Evolutionary conservation across 37 sponge, comb jelly and placozoan species (phyloP), one percentile per base, ranked within the genome.

Genomic region (Theonella swinhoei): DNA sequence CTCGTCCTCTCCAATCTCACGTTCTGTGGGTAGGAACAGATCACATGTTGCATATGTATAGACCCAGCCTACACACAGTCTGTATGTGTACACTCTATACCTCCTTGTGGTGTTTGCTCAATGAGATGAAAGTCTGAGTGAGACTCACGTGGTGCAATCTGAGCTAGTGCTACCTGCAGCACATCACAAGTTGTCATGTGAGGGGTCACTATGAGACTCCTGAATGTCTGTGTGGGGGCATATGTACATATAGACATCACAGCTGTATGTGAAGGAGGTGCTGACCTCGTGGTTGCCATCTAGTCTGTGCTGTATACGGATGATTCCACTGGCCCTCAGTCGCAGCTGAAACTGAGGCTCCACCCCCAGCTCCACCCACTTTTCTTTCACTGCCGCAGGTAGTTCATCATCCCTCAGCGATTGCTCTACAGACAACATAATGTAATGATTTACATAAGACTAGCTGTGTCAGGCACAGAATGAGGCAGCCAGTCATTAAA

Each of bases 161-260:
- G 41, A 1, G 41, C 47, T 25, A 83, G 61, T 37, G 78, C 66
- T 29, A 69, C 9, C 7, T 78, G 73, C 25, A 83, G 38, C 4
- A 87, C 83, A 8, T 83, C 74, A 0, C 68, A 77, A 31, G 84
- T 62, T 3, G 68, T 70, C 81, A 80, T 86, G 23, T 26, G 23
- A 4, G 91, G 87, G 33, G 62, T 67, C 14, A 87, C 64, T 22
- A 91, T 91, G 0, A 87, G 0, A 39, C 87, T 91, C 35, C 75
- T 83, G 83, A 79, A 91, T 24, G 78, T 71, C 64, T 78, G 74
- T 14, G n/a, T n/a, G n/a, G n/a, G n/a, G n/a, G n/a, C n/a, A n/a
- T n/a, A n/a, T n/a, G n/a, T n/a, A n/a, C n/a, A n/a, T n/a, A n/a
- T n/a, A n/a, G n/a, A n/a, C n/a, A n/a, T n/a, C n/a, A n/a, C n/a